Percentiles rank a stretch among this genome's conserved stretches.
Evolutionary conservation across 2,113 vertebrate genomes (phyloP).

Genomic region (Phrynocephalus versicolor): DNA sequence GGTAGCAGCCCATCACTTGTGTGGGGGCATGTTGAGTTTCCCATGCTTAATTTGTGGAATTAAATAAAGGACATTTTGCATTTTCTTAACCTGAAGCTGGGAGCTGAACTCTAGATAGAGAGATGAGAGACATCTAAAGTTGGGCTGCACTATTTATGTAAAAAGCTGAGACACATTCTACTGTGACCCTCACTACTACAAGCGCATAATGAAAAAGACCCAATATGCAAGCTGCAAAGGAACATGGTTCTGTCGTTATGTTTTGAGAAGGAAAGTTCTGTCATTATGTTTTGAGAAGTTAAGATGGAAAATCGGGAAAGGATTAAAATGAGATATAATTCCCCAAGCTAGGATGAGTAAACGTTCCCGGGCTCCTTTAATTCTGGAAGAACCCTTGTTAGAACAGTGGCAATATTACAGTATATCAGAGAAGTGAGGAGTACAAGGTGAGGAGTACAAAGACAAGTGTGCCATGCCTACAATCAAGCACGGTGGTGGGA

Average conservation of each 20-base stretch:
- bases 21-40: background rate
- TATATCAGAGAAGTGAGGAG: too few relatives aligned
- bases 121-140: background rate
- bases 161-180: background rate
- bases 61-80: background rate
- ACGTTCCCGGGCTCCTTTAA: background rate
- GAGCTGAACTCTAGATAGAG: background rate
- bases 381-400: background rate
- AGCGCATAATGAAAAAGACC: background rate
- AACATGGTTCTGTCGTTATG: background rate
- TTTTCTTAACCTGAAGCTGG: background rate
- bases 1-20: constrained; percentile 57
- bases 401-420: background rate
- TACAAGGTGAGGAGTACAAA: too few relatives aligned
- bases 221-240: background rate
- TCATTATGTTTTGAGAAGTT: too few relatives aligned
- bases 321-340: too few relatives aligned
- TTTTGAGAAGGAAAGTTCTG: background rate
- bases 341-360: background rate
- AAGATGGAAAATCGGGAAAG: too few relatives aligned
- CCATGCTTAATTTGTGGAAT: background rate
- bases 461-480: too few relatives aligned
- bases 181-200: background rate
- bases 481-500: too few relatives aligned
- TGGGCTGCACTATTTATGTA: background rate